Base-by-base conservation (phyloP, 1,140 invertebrate genomes). In the Scaptomyza hsui region DNA sequence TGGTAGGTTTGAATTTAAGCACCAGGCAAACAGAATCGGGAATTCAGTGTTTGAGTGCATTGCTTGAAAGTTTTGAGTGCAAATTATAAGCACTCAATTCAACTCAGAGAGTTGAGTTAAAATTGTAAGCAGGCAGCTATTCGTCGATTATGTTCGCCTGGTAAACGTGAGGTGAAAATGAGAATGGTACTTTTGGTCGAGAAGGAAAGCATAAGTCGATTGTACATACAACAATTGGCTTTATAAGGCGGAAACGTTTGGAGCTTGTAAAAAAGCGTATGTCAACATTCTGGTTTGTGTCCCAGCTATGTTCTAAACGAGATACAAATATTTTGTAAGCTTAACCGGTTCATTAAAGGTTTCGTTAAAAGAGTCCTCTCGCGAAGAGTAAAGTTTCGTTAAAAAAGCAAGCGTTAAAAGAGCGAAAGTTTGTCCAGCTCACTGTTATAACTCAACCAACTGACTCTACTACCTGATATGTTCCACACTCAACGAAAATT, bases 281-380 rank as follows among this genome's bases (percentile, higher is more conserved):
- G 6, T 0, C 2, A 29, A 44, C 26, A 12, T 0, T 2, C 4
- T 9, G 37, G 47, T 62, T 44, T 32, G 21, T 15, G 37, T 21
- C 21, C 7, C 1, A 4, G 10, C 61, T 55, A 44, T 24, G 49
- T 47, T 15, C 49, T 45, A 63, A 63, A 16, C 16, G 26, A 3
- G n/a, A 3, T 24, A 26, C 1, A 0, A 0, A 26, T 26, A 7
- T 26, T 3, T n/a, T n/a, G n/a, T 4, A 6, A 9, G 21, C 39
- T 37, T 6, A 56, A 56, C 15, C 53, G 41, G 53, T 44, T 29
- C 26, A 29, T 6, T 9, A 29, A 4, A 16, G 15, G 13, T 18
- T 45, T 35, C 39, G 49, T 55, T 21, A 24, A 55, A 62, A 62
- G 21, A 51, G 59, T 29, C 6, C 2, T 12, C 1, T 19, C 26